Percentiles rank a stretch among this genome's conserved stretches.
Evolutionary conservation across 2,113 vertebrate genomes (phyloP).

Genomic region (Arothron firmamentum): DNA sequence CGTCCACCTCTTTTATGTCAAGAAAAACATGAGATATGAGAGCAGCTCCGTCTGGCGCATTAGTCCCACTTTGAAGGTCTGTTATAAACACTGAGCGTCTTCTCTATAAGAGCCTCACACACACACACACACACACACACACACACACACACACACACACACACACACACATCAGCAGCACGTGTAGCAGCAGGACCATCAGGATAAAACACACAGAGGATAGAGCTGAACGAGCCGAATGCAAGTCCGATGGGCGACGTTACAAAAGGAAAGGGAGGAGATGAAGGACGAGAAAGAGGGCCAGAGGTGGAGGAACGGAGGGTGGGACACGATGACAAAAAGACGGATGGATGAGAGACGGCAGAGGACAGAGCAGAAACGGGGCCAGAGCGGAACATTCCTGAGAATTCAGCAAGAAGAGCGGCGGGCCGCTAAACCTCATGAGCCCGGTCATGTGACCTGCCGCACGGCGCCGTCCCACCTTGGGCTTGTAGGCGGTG

Average conservation of each 20-base stretch:
- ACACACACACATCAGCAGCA: too few relatives aligned
- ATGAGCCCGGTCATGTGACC: background rate
- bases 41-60: too few relatives aligned
- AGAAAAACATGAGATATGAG: background rate
- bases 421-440: too few relatives aligned
- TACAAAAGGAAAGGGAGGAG: slow-evolving; percentile 24
- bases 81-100: too few relatives aligned
- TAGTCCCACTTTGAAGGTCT: too few relatives aligned
- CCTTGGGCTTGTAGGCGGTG: slow-evolving; percentile 93
- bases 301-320: slow-evolving; percentile 6
- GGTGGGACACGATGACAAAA: too few relatives aligned
- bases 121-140: too few relatives aligned
- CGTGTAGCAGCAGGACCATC: too few relatives aligned
- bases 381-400: slow-evolving; percentile 50
- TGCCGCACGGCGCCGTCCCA: slow-evolving; percentile 41
- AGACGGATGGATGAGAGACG: slow-evolving; percentile 34
- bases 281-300: slow-evolving; percentile 16
- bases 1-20: slow-evolving; percentile 13
- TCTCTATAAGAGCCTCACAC: too few relatives aligned
- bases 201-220: slow-evolving; percentile 25
- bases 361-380: slow-evolving; percentile 26
- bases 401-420: slow-evolving; percentile 5
- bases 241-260: slow-evolving; percentile 20
- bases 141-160: too few relatives aligned
- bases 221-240: too few relatives aligned